Percentiles rank a stretch among this genome's conserved stretches.
Evolutionary conservation across 1,140 invertebrate genomes (phyloP).

Genomic region (Aphaenogaster rudis): DNA sequence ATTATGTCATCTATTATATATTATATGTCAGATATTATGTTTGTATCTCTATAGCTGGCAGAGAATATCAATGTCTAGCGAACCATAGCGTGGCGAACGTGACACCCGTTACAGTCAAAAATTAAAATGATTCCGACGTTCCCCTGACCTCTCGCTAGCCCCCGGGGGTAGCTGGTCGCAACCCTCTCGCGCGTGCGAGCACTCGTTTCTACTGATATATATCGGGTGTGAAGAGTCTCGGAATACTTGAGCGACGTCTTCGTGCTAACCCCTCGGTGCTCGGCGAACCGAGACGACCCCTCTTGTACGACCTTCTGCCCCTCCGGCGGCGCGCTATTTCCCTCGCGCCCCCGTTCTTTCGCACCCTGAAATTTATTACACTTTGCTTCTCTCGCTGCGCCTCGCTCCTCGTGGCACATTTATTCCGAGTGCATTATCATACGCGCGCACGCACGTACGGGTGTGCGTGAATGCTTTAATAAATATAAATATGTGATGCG

Average conservation of each 20-base stretch:
- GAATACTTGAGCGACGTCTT: conserved; percentile 47
- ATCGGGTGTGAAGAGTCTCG: conserved; percentile 30
- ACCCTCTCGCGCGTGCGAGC: conserved; percentile 29
- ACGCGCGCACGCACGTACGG: not conserved
- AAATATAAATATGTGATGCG: conserved; percentile 23
- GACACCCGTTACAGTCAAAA: conserved; percentile 14
- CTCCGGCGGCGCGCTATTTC: conserved; percentile 18
- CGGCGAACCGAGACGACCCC: conserved; percentile 35
- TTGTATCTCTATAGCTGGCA: not conserved
- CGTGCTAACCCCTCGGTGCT: conserved; percentile 43
- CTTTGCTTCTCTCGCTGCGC: conserved; percentile 9
- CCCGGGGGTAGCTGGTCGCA: not conserved
- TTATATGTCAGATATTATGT: not conserved
- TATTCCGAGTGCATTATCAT: conserved; percentile 42
- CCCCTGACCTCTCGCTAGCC: not conserved
- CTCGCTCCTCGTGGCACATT: conserved; percentile 39
- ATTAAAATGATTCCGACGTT: conserved; percentile 23
- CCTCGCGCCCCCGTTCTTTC: conserved; percentile 9
- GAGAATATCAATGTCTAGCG: not conserved
- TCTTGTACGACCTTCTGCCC: conserved; percentile 47
- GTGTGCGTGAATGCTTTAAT: conserved; percentile 21
- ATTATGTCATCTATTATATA: conserved; percentile 25
- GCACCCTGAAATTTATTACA: conserved; percentile 49
- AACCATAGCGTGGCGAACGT: not conserved
- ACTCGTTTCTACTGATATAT: conserved; percentile 30